Conservation (phyloP, 1,140 invertebrate genomes). For the Homalodisca vitripennis region DNA sequence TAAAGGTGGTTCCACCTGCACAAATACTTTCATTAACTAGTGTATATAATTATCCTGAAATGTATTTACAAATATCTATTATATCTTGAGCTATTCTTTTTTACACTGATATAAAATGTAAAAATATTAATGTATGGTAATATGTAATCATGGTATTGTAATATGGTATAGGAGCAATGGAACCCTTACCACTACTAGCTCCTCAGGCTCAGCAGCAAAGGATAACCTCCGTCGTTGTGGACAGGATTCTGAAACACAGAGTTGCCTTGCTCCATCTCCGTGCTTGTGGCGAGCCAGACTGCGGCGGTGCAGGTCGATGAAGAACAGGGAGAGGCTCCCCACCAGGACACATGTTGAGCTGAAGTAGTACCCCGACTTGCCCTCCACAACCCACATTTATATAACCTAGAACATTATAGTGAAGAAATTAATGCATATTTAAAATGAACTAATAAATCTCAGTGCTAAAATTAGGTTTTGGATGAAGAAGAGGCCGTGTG, state of each 20-base stretch:
- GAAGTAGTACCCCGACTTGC: constrained; percentile 78
- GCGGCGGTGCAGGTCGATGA: constrained; percentile 74
- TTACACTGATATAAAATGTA: too few species aligned
- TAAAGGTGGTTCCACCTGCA: constrained; percentile 37
- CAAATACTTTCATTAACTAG: too few species aligned
- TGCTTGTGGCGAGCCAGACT: constrained; percentile 67
- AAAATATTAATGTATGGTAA: background rate
- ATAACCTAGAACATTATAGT: too few species aligned
- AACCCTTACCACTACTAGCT: constrained; percentile 50
- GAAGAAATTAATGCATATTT: too few species aligned
- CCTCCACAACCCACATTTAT: constrained; percentile 72
- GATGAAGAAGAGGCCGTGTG: too few species aligned
- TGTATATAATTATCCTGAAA: too few species aligned
- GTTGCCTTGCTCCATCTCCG: constrained; percentile 54
- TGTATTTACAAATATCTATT: too few species aligned
- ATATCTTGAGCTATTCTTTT: too few species aligned
- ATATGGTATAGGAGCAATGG: too few species aligned
- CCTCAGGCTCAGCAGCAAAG: constrained; percentile 59
- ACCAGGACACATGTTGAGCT: constrained; percentile 74
- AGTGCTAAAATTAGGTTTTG: too few species aligned
- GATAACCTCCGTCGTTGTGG: constrained; percentile 57
- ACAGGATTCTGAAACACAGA: constrained; percentile 58
- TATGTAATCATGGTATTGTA: background rate
- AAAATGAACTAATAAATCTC: too few species aligned
- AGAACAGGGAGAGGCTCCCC: constrained; percentile 72